Evolutionary conservation across 2,888 invertebrate genomes (phyloP).

Genomic region (Melinaea marsaeus): DNA sequence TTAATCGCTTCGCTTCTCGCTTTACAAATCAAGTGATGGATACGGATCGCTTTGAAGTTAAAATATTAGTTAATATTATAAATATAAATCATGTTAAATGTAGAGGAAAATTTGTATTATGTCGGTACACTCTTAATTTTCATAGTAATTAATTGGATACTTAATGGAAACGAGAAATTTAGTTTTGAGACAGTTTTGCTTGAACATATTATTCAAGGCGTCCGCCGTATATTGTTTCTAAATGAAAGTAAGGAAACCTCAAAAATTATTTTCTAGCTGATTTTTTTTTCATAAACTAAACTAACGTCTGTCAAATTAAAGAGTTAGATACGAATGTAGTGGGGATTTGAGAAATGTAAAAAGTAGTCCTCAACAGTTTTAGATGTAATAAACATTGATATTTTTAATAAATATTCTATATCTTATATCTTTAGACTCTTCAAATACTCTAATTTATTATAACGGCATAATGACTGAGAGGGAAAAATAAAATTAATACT

Average conservation of each 20-base stretch:
- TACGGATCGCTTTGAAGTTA: conserved; percentile 46
- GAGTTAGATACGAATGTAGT: too few relatives aligned
- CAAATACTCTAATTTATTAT: neutral
- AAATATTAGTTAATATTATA: conserved; percentile 48
- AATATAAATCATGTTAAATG: conserved; percentile 42
- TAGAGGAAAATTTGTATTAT: conserved; percentile 36
- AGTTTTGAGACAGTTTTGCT: too few relatives aligned
- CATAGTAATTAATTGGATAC: conserved; percentile 22
- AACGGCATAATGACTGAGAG: conserved; percentile 5
- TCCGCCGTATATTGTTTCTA: neutral
- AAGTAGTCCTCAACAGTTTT: too few relatives aligned
- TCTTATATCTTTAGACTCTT: too few relatives aligned
- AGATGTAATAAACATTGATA: too few relatives aligned
- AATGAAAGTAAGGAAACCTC: neutral
- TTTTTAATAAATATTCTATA: too few relatives aligned
- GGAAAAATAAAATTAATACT: conserved; percentile 40
- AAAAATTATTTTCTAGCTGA: neutral
- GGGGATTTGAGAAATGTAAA: too few relatives aligned
- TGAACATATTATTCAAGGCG: neutral
- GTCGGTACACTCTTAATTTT: conserved; percentile 38
- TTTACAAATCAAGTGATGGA: conserved; percentile 44
- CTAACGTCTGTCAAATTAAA: too few relatives aligned
- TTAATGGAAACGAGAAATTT: too few relatives aligned
- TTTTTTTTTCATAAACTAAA: too few relatives aligned
- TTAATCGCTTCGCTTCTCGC: conserved; percentile 35